Base-by-base conservation (phyloP, 1,140 invertebrate species). In the Drosophila erecta region DNA sequence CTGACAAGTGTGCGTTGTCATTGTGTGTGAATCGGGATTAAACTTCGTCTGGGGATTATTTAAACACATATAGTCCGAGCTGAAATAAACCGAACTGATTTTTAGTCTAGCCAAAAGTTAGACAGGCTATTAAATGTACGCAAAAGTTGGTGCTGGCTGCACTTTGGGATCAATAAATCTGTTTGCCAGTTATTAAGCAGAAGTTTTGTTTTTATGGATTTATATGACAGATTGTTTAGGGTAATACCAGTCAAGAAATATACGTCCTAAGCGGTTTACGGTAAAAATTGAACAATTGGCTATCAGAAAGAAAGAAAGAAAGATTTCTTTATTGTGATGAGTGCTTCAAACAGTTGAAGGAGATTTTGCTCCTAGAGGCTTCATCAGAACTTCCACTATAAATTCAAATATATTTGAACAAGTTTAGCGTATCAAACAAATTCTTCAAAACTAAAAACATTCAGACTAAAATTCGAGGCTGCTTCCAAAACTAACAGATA, bases 41-140 rank as follows among this genome's bases (percentile, higher is more conserved):
- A 75, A 75, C 51, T 76, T 74, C 15, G 54, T 55, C 62, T 76
- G 72, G 72, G 72, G 49, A 76, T 67, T 67, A 75, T 76, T 70
- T 57, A 57, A 70, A 35, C 67, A 33, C 60, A 53, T 70, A 70
- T 35, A 49, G 67, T 69, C 50, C 35, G 38, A 40, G 46, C 37
- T 69, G 41, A 41, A 71, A 57, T 56, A 69, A 69, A 70, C 50
- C 56, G 41, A 67, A 67, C 66, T 69, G 67, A 71, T 71, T 71
- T 49, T 33, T 65, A 56, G 67, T 71, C 67, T 71, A 71, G 67
- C 67, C 67, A 57, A 71, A 71, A 70, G 66, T 69, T 70, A 70
- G 66, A 70, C 66, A 47, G 49, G 49, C 24, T 33, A 70, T 70
- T 69, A 70, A 70, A 49, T 70, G 43, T 70, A 35, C 40, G 41